Percentiles rank a stretch among this genome's conserved stretches.
phyloP scores from a whole-genome alignment of 2,113 vertebrate genomes.

The Elephantulus edwardii region DNA sequence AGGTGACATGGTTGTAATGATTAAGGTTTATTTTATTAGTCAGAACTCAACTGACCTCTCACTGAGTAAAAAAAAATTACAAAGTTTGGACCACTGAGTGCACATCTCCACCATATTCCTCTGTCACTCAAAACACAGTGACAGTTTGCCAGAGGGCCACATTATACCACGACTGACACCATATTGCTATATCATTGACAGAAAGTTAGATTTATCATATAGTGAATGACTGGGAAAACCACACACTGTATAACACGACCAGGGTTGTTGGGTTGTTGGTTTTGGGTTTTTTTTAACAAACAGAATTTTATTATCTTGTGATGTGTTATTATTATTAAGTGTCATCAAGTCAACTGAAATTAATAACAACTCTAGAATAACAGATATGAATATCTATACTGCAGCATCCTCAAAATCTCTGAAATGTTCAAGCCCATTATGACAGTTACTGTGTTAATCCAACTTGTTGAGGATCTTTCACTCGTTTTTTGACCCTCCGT shows the following conservation, averaged over 20 bases:
- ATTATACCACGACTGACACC: constrained; percentile 1
- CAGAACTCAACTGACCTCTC: constrained; percentile 5
- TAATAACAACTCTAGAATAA: too few relatives aligned
- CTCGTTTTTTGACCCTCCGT: too few relatives aligned
- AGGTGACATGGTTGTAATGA: background rate
- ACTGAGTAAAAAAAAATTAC: constrained; percentile 18
- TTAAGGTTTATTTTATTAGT: background rate
- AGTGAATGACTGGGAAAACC: background rate
- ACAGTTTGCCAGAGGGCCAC: background rate
- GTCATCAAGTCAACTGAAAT: too few relatives aligned
- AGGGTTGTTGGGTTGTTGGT: too few relatives aligned
- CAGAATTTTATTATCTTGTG: too few relatives aligned
- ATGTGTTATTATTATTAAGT: too few relatives aligned
- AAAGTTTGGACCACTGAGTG: background rate
- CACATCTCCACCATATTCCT: background rate
- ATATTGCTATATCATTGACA: background rate
- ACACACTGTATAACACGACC: background rate
- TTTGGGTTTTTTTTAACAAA: too few relatives aligned
- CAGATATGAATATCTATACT: too few relatives aligned
- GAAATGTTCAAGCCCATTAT: too few relatives aligned
- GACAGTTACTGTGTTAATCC: too few relatives aligned
- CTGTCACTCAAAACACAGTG: background rate
- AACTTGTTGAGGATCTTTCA: too few relatives aligned
- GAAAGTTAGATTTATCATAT: background rate
- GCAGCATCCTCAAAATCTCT: too few relatives aligned